A percentile compares a stretch with the other conserved stretches of the same genome.
Evolutionary conservation across 2,888 invertebrate genomes (phyloP).

Genomic region (Caenorhabditis sp.): DNA sequence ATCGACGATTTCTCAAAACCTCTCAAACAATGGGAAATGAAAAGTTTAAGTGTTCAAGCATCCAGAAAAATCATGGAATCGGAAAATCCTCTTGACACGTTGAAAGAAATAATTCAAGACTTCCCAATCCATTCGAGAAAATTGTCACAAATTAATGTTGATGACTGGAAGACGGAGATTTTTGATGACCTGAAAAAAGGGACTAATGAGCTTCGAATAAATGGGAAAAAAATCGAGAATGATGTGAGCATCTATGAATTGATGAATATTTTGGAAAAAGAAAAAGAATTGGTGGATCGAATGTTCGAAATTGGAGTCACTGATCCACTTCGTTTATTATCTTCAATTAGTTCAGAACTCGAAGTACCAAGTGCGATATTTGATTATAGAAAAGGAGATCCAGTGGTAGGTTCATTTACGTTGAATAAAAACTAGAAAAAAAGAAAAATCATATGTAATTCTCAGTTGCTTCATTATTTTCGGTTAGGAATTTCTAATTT

Average conservation of each 20-base stretch:
- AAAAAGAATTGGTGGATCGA: constrained; percentile 78
- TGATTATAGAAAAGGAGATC: constrained; percentile 23
- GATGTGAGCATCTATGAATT: constrained; percentile 89
- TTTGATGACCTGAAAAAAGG: constrained; percentile 44
- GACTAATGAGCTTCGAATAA: constrained; percentile 73
- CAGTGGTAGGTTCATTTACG: constrained; percentile 12
- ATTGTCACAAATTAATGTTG: neutral
- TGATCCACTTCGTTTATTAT: neutral
- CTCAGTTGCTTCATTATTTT: no score
- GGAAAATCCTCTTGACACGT: constrained; percentile 81
- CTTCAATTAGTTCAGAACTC: neutral
- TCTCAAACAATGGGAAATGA: constrained; percentile 82
- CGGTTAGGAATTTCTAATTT: no score
- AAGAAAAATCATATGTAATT: no score
- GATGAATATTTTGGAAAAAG: constrained; percentile 83
- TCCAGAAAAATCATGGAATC: constrained; percentile 79
- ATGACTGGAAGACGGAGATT: constrained; percentile 1
- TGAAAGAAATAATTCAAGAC: constrained; percentile 91
- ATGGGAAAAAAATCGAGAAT: constrained; percentile 81
- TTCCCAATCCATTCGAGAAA: constrained; percentile 78
- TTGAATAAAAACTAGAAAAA: no score
- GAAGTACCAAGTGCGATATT: neutral
- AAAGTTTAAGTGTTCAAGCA: constrained; percentile 78
- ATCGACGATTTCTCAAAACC: constrained; percentile 86
- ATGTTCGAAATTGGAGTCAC: constrained; percentile 11